Evolutionary conservation across 2,113 vertebrate genomes (phyloP).

Genomic region (Lepus europaeus): DNA sequence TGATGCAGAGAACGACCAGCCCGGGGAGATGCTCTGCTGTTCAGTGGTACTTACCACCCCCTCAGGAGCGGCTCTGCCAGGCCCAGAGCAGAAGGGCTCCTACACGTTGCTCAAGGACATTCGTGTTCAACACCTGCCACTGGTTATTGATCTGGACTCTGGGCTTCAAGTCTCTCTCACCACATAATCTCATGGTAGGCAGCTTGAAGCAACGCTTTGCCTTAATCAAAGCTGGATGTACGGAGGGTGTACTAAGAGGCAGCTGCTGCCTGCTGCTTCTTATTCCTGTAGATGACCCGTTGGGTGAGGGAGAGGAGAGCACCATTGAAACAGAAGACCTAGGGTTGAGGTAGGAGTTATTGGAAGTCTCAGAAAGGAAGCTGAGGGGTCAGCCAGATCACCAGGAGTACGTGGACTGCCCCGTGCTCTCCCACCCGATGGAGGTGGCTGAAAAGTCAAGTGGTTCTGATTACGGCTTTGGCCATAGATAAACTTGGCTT

Average conservation of each 20-base stretch:
- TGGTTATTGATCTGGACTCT: background rate
- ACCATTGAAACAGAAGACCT: background rate
- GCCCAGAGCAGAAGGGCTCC: background rate
- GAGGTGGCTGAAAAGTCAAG: background rate
- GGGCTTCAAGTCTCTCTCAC: background rate
- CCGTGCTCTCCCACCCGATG: background rate
- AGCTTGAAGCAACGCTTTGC: background rate
- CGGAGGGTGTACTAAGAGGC: background rate
- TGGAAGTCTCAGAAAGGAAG: background rate
- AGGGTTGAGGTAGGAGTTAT: background rate
- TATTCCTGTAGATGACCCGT: background rate
- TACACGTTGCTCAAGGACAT: background rate
- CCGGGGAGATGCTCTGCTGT: background rate
- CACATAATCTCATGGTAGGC: background rate
- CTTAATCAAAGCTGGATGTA: background rate
- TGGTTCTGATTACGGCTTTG: background rate
- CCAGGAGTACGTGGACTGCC: background rate
- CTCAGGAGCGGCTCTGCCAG: background rate
- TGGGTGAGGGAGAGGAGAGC: background rate
- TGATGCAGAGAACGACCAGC: background rate
- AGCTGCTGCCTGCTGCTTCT: background rate
- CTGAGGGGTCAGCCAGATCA: background rate
- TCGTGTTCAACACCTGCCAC: background rate
- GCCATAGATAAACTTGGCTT: conserved; percentile 8
- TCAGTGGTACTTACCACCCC: background rate